Evolutionary conservation across 2,797 vertebrate species (phyloP).

Genomic region (Pteronotus mesoamericanus): DNA sequence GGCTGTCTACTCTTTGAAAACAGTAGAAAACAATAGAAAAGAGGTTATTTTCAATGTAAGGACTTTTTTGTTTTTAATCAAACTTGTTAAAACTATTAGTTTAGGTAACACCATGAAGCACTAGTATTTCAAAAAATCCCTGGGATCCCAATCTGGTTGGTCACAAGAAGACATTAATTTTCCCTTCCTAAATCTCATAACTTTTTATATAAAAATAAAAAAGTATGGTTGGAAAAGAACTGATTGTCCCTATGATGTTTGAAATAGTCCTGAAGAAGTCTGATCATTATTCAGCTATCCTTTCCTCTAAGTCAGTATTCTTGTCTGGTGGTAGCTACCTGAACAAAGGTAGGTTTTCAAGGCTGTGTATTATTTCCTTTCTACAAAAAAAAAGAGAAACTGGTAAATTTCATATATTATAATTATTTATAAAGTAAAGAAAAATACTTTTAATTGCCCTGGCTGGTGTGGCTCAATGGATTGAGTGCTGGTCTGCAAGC

Average conservation of each 20-base stretch:
- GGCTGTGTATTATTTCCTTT: background rate
- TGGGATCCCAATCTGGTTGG: background rate
- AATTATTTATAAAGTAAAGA: too few relatives aligned
- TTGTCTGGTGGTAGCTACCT: background rate
- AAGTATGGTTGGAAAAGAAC: background rate
- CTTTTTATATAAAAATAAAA: background rate
- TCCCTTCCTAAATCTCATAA: background rate
- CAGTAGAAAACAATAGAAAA: background rate
- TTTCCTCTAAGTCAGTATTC: background rate
- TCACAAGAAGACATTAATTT: background rate
- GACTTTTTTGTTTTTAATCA: background rate
- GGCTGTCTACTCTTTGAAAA: background rate
- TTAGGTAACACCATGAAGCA: background rate
- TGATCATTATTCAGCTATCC: background rate
- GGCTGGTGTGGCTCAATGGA: too few relatives aligned
- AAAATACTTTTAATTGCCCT: too few relatives aligned
- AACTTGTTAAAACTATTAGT: background rate
- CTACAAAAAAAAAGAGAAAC: background rate
- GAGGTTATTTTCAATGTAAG: background rate
- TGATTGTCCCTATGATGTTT: background rate
- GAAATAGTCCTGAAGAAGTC: background rate
- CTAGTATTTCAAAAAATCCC: background rate
- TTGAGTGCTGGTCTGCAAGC: too few relatives aligned
- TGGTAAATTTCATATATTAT: background rate
- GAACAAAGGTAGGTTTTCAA: background rate